phyloP scores from a whole-genome alignment of 1,140 invertebrate species.

The Platorchestia sp. region DNA sequence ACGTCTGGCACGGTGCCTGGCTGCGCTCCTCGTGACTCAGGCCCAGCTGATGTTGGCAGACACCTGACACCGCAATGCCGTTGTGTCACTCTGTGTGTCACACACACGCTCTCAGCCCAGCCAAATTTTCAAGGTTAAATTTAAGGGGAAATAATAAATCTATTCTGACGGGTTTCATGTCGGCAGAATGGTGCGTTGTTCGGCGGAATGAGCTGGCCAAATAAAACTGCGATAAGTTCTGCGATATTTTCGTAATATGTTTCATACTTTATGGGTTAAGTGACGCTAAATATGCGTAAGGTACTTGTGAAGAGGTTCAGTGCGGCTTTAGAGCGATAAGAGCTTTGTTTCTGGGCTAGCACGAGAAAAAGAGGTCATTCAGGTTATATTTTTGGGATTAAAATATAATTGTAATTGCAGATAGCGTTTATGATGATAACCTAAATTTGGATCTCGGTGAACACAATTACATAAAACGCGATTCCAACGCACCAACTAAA shows the following conservation, averaged over 20 bases:
- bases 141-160: background rate
- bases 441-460: background rate
- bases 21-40: background rate
- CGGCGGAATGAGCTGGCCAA: background rate
- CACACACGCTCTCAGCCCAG: background rate
- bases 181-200: background rate
- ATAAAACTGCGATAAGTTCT: background rate
- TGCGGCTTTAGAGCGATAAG: background rate
- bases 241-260: background rate
- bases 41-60: conserved; percentile 50
- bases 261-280: background rate
- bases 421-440: background rate
- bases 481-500: background rate
- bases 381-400: background rate
- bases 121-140: conserved; percentile 49
- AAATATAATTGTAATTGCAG: too few relatives aligned
- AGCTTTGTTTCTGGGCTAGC: background rate
- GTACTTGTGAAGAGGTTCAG: background rate
- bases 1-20: background rate
- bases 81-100: conserved; percentile 50
- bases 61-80: conserved; percentile 23
- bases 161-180: background rate
- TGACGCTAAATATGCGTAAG: background rate
- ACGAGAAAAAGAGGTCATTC: background rate
- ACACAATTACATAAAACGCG: too few relatives aligned